phyloP scores from a whole-genome alignment of 1,140 invertebrate species.

The Drosophila punjabiensis region DNA sequence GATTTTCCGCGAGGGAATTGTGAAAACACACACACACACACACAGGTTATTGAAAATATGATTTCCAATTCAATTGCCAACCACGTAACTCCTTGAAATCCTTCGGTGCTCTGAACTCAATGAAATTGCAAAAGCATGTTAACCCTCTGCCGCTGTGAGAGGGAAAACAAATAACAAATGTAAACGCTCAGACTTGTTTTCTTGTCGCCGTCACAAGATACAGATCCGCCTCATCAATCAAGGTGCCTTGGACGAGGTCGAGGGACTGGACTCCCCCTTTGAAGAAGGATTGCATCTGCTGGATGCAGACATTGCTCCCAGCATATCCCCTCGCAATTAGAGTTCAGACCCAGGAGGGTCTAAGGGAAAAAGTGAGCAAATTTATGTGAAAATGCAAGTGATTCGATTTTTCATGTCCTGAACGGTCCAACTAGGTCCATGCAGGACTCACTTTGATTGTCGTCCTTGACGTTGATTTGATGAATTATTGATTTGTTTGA shows the following conservation, averaged over 20 bases:
- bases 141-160: conserved; percentile 2
- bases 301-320: conserved; percentile 15
- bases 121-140: conserved; percentile 35
- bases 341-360: not conserved
- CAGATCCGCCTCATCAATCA: conserved; percentile 38
- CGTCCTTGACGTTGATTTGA: conserved; percentile 70
- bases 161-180: conserved; percentile 35
- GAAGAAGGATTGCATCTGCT: conserved; percentile 51
- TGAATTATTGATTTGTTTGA: conserved; percentile 82
- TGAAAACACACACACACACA: not conserved
- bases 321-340: conserved; percentile 47
- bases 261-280: not conserved
- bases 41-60: conserved; percentile 49
- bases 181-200: conserved; percentile 18
- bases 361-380: conserved; percentile 53
- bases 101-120: conserved; percentile 16
- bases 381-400: conserved; percentile 75
- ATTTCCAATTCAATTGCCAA: conserved; percentile 58
- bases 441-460: conserved; percentile 28
- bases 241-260: not conserved
- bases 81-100: conserved; percentile 4
- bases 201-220: conserved; percentile 27
- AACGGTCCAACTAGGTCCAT: conserved; percentile 4
- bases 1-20: conserved; percentile 25
- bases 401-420: conserved; percentile 70